These are phyloP conservation scores for Protobothrops flavoviridis DNA, from an alignment of 2,113 vertebrate species.

Conservation along the genomic window DNA sequence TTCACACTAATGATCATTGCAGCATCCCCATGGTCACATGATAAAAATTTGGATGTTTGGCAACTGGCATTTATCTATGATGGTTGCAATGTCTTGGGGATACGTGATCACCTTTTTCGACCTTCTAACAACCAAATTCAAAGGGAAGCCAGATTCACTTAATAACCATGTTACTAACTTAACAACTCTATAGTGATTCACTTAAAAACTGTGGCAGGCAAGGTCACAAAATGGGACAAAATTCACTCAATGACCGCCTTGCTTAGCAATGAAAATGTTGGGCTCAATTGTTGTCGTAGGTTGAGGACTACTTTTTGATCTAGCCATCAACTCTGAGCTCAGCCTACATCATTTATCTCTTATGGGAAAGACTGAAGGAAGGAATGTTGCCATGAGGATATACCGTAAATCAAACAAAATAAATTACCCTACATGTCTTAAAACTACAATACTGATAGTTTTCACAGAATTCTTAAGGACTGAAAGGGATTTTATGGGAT, in stretches of 20 bases:
- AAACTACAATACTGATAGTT: not conserved
- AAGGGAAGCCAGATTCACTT: not conserved
- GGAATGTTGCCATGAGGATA: not conserved
- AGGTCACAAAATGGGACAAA: not conserved
- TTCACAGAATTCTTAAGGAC: not conserved
- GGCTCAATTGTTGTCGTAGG: not conserved
- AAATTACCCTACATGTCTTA: not conserved
- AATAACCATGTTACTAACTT: not conserved
- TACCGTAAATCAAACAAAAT: not conserved
- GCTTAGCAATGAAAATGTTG: not conserved
- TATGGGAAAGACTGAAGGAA: not conserved
- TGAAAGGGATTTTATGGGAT: not conserved
- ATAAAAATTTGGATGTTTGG: not conserved
- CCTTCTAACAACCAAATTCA: not conserved
- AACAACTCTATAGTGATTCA: not conserved
- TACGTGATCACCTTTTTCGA: not conserved
- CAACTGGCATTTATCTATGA: not conserved
- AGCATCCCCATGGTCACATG: not conserved
- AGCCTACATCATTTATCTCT: not conserved
- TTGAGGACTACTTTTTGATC: not conserved
- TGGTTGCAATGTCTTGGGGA: not conserved
- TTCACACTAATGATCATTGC: not conserved
- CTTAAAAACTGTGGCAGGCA: not conserved
- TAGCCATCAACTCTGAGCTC: not conserved
- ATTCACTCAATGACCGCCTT: not conserved